Evolutionary conservation across 2,113 vertebrate species (phyloP).

Genomic region (Coptodon bakossiorum): DNA sequence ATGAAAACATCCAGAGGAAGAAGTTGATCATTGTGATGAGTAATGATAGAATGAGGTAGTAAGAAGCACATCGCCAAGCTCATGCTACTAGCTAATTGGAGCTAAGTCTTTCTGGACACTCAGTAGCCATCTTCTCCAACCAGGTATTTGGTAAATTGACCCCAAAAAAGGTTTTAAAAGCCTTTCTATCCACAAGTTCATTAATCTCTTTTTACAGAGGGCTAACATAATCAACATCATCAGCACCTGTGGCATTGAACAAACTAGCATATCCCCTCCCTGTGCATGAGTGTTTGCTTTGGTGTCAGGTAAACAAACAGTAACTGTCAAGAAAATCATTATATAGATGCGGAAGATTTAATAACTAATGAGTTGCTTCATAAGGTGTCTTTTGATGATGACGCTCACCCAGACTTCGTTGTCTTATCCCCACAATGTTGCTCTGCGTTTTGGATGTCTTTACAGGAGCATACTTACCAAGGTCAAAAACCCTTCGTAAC

Average conservation of each 20-base stretch:
- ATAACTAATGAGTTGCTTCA: background rate
- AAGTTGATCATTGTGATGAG: background rate
- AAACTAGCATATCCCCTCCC: background rate
- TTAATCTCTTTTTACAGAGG: background rate
- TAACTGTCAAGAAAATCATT: background rate
- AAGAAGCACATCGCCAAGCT: background rate
- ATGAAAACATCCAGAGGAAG: background rate
- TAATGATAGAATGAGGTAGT: background rate
- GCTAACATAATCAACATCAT: background rate
- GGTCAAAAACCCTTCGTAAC: background rate
- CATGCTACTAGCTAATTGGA: background rate
- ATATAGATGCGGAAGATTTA: background rate
- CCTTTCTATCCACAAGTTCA: background rate
- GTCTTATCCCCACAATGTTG: background rate
- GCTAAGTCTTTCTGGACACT: background rate
- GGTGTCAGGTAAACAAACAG: background rate
- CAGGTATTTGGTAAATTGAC: background rate
- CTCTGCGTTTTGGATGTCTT: background rate
- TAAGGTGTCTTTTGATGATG: background rate
- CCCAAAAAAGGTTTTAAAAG: background rate
- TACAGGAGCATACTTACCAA: background rate
- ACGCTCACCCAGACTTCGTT: background rate
- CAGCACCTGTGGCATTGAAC: background rate
- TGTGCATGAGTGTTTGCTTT: background rate
- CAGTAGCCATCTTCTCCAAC: background rate